Evolutionary conservation across 2,113 vertebrate species (phyloP).

Genomic region (Brachypodius melanocephalos): DNA sequence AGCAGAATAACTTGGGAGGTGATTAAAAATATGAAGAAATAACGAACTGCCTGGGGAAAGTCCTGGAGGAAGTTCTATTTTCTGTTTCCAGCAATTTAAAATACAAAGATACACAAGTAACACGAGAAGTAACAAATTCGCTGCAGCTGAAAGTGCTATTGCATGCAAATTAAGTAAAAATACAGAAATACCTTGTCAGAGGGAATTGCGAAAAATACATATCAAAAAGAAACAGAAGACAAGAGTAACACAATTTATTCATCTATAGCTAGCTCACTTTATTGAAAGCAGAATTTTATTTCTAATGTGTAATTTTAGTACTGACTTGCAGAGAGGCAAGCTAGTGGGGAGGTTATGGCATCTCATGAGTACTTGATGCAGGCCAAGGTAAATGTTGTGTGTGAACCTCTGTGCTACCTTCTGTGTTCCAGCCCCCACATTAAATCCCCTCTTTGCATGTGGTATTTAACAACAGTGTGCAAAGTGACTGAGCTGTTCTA

Average conservation of each 20-base stretch:
- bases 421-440: neutral
- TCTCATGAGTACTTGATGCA: neutral
- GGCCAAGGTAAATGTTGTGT: neutral
- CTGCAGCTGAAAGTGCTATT: neutral
- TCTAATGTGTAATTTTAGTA: neutral
- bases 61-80: neutral
- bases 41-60: neutral
- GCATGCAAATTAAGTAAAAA: neutral
- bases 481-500: neutral
- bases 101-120: accelerated
- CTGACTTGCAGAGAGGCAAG: neutral
- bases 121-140: neutral
- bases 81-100: neutral
- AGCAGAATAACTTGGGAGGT: neutral
- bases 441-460: neutral
- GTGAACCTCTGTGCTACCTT: neutral
- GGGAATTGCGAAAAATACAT: neutral
- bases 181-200: neutral
- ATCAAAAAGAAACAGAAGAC: neutral
- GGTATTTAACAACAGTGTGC: neutral
- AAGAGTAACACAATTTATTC: neutral
- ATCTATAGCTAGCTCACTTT: neutral
- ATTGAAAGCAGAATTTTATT: neutral
- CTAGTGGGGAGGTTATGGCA: neutral
- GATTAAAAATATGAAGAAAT: neutral